These are phyloP conservation scores for Eristalis intricaria DNA, from an alignment of 2,888 invertebrate species.

Conservation along the genomic window DNA sequence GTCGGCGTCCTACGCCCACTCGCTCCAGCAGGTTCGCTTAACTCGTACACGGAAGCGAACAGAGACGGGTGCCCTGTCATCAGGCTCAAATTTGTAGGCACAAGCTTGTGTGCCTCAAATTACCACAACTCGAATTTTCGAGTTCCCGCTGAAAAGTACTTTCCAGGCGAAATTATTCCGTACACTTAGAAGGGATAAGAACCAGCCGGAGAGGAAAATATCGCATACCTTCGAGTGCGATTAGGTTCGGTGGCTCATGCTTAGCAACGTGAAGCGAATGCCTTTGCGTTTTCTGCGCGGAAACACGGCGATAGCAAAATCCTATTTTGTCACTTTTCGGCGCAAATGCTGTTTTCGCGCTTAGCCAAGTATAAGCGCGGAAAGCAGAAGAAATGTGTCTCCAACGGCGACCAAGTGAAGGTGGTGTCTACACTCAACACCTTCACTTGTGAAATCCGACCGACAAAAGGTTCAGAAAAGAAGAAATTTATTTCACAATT, in stretches of 20 bases:
- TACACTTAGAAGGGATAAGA: background rate
- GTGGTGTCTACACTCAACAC: background rate
- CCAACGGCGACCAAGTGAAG: background rate
- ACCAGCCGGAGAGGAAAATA: background rate
- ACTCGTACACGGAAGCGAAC: background rate
- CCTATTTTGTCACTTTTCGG: conserved; percentile 13
- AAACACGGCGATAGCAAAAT: background rate
- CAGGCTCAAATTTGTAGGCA: conserved; percentile 19
- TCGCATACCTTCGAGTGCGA: conserved; percentile 26
- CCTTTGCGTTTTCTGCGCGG: background rate
- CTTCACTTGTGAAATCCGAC: background rate
- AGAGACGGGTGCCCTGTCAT: background rate
- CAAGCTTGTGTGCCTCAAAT: conserved; percentile 27
- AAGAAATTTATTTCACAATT: background rate
- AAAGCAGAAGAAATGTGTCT: conserved; percentile 1
- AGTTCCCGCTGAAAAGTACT: conserved; percentile 28
- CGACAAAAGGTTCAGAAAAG: background rate
- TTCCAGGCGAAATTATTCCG: conserved; percentile 33
- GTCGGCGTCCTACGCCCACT: background rate
- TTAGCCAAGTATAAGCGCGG: conserved; percentile 53
- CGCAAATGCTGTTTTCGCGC: conserved; percentile 57
- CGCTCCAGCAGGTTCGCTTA: background rate
- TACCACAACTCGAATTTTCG: conserved; percentile 32
- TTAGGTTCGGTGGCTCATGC: conserved; percentile 50
- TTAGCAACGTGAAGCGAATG: conserved; percentile 15